Evolutionary conservation across 2,888 invertebrate species (phyloP).

Genomic region (Merodon equestris): DNA sequence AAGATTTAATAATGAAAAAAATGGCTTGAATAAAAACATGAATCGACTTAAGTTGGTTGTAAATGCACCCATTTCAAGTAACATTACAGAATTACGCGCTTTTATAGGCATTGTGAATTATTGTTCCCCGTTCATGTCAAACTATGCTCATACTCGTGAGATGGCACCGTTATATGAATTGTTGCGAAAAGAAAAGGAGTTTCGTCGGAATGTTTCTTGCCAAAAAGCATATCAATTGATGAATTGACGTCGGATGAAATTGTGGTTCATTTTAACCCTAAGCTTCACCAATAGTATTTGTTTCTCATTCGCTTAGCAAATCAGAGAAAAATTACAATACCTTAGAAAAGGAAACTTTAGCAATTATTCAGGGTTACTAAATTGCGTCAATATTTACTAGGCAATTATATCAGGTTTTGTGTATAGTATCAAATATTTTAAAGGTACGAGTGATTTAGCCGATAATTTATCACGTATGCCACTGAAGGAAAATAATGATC

Average conservation of each 20-base stretch:
- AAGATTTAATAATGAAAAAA: constrained; percentile 16
- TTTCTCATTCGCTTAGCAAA: neutral
- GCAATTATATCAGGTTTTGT: constrained; percentile 11
- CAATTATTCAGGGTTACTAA: constrained; percentile 8
- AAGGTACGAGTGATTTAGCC: constrained; percentile 27
- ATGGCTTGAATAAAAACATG: constrained; percentile 17
- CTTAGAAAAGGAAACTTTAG: constrained; percentile 15
- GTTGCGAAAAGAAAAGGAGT: constrained; percentile 1
- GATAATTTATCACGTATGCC: constrained; percentile 31
- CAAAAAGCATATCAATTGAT: constrained; percentile 24
- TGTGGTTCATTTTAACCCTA: constrained; percentile 37
- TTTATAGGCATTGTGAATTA: constrained; percentile 23
- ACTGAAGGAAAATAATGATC: neutral
- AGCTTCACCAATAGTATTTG: constrained; percentile 23
- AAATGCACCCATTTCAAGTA: constrained; percentile 5
- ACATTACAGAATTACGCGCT: constrained; percentile 12
- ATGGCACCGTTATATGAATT: constrained; percentile 18
- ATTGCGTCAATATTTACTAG: neutral
- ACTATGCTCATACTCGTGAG: constrained; percentile 7
- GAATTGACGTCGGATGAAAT: constrained; percentile 20
- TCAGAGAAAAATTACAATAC: constrained; percentile 15
- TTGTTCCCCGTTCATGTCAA: constrained; percentile 21
- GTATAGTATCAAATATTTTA: constrained; percentile 27
- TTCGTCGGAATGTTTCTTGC: constrained; percentile 1
- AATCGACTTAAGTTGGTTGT: constrained; percentile 1